These are phyloP conservation scores for Chymomyza costata DNA, from an alignment of 1,140 invertebrate species.

Conservation along the genomic window DNA sequence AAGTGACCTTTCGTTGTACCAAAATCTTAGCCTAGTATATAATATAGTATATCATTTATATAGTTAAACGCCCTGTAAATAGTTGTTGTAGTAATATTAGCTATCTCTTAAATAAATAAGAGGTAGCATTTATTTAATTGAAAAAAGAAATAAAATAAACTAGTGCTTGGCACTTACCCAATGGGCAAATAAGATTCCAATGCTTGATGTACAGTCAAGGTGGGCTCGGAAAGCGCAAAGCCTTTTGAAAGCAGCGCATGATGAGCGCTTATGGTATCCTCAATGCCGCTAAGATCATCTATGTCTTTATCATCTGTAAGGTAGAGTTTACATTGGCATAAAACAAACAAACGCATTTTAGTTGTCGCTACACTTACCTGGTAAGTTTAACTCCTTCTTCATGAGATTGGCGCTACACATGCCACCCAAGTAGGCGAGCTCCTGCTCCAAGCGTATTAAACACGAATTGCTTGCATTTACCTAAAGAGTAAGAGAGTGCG, in stretches of 20 bases:
- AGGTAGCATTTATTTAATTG: slow-evolving; percentile 2
- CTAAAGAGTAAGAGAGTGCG: slow-evolving; percentile 47
- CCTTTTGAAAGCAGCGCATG: slow-evolving; percentile 89
- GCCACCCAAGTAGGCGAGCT: slow-evolving; percentile 92
- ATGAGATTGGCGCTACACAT: slow-evolving; percentile 92
- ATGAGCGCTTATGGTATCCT: slow-evolving; percentile 86
- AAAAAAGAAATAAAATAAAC: neutral
- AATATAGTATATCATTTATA: slow-evolving; percentile 17
- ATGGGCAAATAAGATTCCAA: slow-evolving; percentile 92
- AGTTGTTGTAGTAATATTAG: slow-evolving; percentile 3
- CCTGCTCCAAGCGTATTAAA: slow-evolving; percentile 89
- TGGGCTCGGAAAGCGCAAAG: slow-evolving; percentile 87
- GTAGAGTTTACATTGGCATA: no score
- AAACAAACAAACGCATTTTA: neutral
- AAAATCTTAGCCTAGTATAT: slow-evolving; percentile 39
- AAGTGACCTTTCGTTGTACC: slow-evolving; percentile 48
- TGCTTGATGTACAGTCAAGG: slow-evolving; percentile 91
- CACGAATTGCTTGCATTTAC: slow-evolving; percentile 73
- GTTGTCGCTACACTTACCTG: slow-evolving; percentile 76
- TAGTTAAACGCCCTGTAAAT: slow-evolving; percentile 24
- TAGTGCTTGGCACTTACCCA: slow-evolving; percentile 79
- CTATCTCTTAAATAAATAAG: neutral
- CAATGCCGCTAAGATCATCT: slow-evolving; percentile 83
- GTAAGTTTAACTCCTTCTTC: slow-evolving; percentile 88
- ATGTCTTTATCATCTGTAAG: slow-evolving; percentile 83